These are phyloP conservation scores for Austrofundulus limnaeus DNA, from an alignment of 2,113 vertebrate species.

Conservation along the genomic window DNA sequence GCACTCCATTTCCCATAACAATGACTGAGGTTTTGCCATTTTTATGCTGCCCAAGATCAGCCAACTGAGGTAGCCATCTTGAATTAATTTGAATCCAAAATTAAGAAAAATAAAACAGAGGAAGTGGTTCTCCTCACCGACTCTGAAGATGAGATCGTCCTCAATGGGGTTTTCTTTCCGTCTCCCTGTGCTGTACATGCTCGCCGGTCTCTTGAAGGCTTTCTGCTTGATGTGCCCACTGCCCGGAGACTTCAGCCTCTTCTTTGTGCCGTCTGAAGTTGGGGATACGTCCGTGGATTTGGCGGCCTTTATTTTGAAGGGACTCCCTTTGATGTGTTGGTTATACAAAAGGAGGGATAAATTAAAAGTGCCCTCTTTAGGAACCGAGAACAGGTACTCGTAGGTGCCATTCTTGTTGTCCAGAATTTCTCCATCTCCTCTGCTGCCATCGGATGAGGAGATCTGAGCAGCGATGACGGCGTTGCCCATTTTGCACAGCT, in stretches of 20 bases:
- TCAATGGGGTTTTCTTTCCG: conserved; percentile 96
- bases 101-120: no score
- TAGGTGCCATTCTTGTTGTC: conserved; percentile 99
- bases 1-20: no score
- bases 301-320: conserved; percentile 90
- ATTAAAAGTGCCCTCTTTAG: conserved; percentile 89
- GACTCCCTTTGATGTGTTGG: conserved; percentile 95
- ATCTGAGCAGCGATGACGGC: conserved; percentile 89
- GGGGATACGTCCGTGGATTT: conserved; percentile 87
- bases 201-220: conserved; percentile 91
- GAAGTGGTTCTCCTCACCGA: conserved; percentile 82
- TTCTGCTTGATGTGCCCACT: conserved; percentile 92
- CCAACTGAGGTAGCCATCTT: no score
- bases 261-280: conserved; percentile 87
- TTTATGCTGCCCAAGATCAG: no score
- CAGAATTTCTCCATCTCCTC: conserved; percentile 87
- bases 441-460: conserved; percentile 85
- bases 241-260: conserved; percentile 90
- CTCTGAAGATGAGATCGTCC: conserved; percentile 93
- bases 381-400: conserved; percentile 88
- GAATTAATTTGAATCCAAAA: no score
- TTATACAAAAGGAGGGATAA: conserved; percentile 90
- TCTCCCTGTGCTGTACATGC: conserved; percentile 95
- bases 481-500: conserved; percentile 93
- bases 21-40: no score